Conservation (phyloP, 2,888 invertebrate genomes). For the Lycaena phlaeas region DNA sequence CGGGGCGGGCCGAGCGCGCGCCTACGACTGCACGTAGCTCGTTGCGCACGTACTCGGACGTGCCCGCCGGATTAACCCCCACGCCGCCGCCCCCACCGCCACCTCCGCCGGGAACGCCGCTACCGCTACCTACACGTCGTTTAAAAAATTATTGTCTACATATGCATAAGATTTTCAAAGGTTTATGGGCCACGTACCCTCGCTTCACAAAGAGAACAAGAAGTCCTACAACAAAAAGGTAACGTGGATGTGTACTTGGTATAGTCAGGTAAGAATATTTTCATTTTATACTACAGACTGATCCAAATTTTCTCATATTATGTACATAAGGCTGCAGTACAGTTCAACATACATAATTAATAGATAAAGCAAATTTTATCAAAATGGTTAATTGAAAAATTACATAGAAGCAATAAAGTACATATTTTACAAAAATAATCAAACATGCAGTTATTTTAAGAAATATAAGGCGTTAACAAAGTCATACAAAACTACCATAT, state of each 20-base stretch:
- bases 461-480: neutral
- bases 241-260: no score
- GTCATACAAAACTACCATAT: neutral
- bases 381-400: neutral
- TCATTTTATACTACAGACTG: slow-evolving; percentile 13
- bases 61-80: slow-evolving; percentile 63
- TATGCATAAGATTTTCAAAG: no score
- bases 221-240: no score
- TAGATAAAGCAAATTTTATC: neutral
- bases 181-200: no score
- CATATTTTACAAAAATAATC: neutral
- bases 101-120: slow-evolving; percentile 22
- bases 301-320: slow-evolving; percentile 16
- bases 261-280: no score
- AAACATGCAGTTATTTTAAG: slow-evolving; percentile 1
- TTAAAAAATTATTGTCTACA: no score
- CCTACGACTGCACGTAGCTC: slow-evolving; percentile 92
- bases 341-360: neutral
- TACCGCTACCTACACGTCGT: slow-evolving; percentile 31
- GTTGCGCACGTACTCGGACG: slow-evolving; percentile 92
- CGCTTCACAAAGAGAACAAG: no score
- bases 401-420: neutral
- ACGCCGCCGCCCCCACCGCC: slow-evolving; percentile 49
- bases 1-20: slow-evolving; percentile 78
- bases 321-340: neutral